Base-by-base conservation (phyloP, 2,797 vertebrate species). In the Platyrinchus mystaceus region DNA sequence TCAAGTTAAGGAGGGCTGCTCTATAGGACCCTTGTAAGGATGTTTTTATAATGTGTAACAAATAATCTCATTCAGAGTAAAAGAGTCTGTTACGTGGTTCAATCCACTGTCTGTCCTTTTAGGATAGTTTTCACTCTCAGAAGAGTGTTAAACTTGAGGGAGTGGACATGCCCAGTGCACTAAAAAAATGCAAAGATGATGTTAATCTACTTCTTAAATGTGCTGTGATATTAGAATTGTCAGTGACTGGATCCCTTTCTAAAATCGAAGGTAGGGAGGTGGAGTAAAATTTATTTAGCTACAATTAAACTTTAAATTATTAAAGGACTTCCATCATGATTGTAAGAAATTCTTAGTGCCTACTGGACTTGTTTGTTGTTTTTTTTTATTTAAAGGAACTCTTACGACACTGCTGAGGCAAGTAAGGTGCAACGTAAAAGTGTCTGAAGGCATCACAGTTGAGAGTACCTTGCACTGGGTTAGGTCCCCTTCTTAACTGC, bases 321-420 rank as follows among this genome's bases (percentile, higher is more conserved):
- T 89, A 77, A 63, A 50, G 34, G 39, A 90, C 36, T 93, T 82
- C 44, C 62, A 23, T 50, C 79, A 49, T 76, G 79, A 88, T 46
- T 46, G 32, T 89, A 80, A 84, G 62, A 73, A 90, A 80, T 69
- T 91, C 32, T 92, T 68, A 36, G 88, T 97, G 83, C 90, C 95
- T 96, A 39, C 32, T 67, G 52, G 58, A 86, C 37, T 87, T 39
- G 39, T 52, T 12, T 12, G 18, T 71, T 36, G 6, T 9, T 20
- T 44, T 20, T 22, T 63, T 85, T 58, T 53, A 41, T 68, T 80
- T 93, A 73, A 77, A 84, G 78, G 82, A 50, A 46, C 26, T 86
- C 21, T 63, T 85, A 62, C 0, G 6, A 55, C n/a, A 41, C 52
- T 84, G n/a, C n/a, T 68, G 84, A 66, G 68, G 73, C n/a, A 50